These are phyloP conservation scores for Willowsia nigromaculata DNA, from an alignment of 2,888 invertebrate species.

Conservation along the genomic window DNA sequence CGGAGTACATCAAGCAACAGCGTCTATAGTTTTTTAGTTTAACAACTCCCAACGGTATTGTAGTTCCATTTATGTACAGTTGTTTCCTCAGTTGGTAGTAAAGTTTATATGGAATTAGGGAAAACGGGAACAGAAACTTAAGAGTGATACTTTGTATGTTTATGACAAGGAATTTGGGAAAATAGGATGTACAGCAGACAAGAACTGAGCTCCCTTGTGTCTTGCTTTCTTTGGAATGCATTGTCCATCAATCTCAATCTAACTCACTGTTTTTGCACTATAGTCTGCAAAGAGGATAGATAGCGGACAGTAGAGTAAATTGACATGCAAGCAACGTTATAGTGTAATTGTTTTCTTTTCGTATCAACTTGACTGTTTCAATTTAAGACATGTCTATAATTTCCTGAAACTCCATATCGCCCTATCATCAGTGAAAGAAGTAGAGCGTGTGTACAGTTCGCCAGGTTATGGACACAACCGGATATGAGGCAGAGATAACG, in stretches of 20 bases:
- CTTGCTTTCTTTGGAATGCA: background rate
- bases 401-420: background rate
- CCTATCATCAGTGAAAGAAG: background rate
- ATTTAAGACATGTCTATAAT: background rate
- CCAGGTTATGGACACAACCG: conserved; percentile 1
- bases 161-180: background rate
- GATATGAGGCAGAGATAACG: background rate
- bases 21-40: background rate
- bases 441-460: background rate
- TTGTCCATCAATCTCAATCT: background rate
- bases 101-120: conserved; percentile 3
- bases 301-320: background rate
- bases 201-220: background rate
- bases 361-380: background rate
- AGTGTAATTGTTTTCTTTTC: background rate
- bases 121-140: conserved; percentile 27
- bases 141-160: background rate
- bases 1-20: conserved; percentile 1
- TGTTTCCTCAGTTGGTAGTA: conserved; percentile 8
- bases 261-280: background rate
- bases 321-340: background rate
- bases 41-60: conserved; percentile 10
- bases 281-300: too few relatives aligned
- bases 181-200: background rate
- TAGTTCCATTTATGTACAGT: background rate